Evolutionary conservation across 2,797 vertebrate genomes (phyloP), one percentile per base, ranked within the genome.

Genomic region (Anisognathus igniventris): DNA sequence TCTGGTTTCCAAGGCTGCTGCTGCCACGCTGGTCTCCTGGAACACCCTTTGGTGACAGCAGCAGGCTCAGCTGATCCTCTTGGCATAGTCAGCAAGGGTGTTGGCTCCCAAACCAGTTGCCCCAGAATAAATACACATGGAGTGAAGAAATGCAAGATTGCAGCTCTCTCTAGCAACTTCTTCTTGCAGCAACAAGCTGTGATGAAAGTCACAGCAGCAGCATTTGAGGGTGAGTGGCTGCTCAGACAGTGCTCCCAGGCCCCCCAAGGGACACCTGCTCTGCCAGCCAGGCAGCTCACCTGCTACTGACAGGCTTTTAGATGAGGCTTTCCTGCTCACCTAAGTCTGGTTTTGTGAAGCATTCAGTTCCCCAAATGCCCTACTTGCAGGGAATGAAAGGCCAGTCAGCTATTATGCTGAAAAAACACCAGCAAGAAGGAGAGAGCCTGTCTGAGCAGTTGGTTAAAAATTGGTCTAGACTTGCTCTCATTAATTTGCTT

Each of bases 401-500:
- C 31, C 50, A 61, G 71, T 9, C 61, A 44, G 65, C 14, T 50
- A 37, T 80, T 66, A 62, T 23, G 53, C 74, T 85, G 81, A 77
- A n/a, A 86, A 54, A 81, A 84, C 81, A 80, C 12, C 28, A 71
- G 53, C 30, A 30, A 73, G 35, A 73, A 10, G 12, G 27, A 93
- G n/a, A 66, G n/a, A 83, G 61, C 75, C 72, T 57, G 82, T 87
- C 61, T 57, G 84, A 92, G 65, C 68, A 80, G 72, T 33, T 60
- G 50, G 42, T 42, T 9, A 40, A 80, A 70, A 91, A 77, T 85
- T 19, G 50, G 86, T 87, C 84, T 91, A 92, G 84, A 92, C 78
- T 93, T 74, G 67, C 39, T 93, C 51, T 89, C 50, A 40, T 86
- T 93, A 90, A 74, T 60, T 89, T 80, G 61, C 70, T 77, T 67